phyloP scores from a whole-genome alignment of 2,888 invertebrate genomes.

The Heteromurus nitidus region DNA sequence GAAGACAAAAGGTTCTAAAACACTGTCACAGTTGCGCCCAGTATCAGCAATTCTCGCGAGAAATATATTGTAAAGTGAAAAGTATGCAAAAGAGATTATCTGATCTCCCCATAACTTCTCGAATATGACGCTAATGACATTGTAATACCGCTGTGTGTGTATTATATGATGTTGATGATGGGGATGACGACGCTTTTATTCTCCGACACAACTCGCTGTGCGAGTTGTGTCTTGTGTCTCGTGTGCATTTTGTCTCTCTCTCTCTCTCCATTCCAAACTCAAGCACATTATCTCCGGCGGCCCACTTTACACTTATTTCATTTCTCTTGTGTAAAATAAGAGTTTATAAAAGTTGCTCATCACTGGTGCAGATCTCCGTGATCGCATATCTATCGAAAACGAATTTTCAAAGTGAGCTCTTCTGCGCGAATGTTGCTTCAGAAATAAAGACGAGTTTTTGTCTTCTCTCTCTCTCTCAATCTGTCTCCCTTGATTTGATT shows the following conservation, averaged over 20 bases:
- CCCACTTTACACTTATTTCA: slow-evolving; percentile 44
- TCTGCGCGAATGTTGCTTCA: too few relatives aligned
- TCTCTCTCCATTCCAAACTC: slow-evolving; percentile 5
- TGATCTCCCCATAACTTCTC: slow-evolving; percentile 5
- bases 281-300: slow-evolving; percentile 47
- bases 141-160: neutral
- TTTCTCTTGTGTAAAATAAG: slow-evolving; percentile 1
- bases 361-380: too few relatives aligned
- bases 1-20: too few relatives aligned
- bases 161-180: neutral
- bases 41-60: too few relatives aligned
- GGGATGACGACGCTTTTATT: too few relatives aligned
- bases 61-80: too few relatives aligned
- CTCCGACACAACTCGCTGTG: neutral
- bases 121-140: slow-evolving; percentile 10
- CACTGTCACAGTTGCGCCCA: too few relatives aligned
- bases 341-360: too few relatives aligned
- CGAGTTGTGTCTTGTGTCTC: too few relatives aligned
- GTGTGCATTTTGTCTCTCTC: slow-evolving; percentile 8
- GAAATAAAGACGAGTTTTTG: slow-evolving; percentile 1
- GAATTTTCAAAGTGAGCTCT: too few relatives aligned
- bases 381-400: slow-evolving; percentile 3
- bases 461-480: slow-evolving; percentile 22
- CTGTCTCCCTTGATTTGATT: slow-evolving; percentile 57
- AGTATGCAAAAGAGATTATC: too few relatives aligned